Evolutionary conservation across 2,113 vertebrate species (phyloP).

Genomic region (Brienomyrus longianalis): DNA sequence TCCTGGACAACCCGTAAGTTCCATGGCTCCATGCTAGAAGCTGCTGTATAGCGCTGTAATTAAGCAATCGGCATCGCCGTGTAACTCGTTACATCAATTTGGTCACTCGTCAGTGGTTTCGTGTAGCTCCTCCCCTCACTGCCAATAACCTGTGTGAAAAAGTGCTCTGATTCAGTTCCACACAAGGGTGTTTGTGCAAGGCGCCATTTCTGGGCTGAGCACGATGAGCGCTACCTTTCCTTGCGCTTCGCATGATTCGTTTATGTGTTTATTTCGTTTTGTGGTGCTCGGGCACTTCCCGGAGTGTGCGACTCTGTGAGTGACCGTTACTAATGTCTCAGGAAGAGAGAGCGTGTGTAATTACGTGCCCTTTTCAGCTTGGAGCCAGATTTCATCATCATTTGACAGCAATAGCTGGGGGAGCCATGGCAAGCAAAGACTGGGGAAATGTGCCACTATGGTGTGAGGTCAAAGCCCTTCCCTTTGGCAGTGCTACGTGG

Average conservation of each 20-base stretch:
- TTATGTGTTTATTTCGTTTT: neutral
- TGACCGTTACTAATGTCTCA: neutral
- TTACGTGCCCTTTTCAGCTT: neutral
- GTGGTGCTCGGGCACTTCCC: neutral
- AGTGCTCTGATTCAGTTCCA: neutral
- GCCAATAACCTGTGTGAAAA: neutral
- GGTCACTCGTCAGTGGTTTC: neutral
- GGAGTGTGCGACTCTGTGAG: neutral
- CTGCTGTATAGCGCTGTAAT: constrained; percentile 30
- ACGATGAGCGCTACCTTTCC: neutral
- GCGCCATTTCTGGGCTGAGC: neutral
- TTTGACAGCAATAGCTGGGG: neutral
- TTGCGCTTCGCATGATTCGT: neutral
- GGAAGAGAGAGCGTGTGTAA: neutral
- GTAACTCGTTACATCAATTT: neutral
- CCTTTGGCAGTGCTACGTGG: neutral
- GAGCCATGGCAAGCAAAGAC: constrained; percentile 14
- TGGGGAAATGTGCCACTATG: neutral
- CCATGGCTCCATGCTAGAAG: constrained; percentile 43
- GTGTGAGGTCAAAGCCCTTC: neutral
- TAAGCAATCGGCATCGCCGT: constrained; percentile 30
- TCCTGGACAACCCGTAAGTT: constrained; percentile 92
- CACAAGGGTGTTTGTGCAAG: neutral
- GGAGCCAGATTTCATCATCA: constrained; percentile 30
- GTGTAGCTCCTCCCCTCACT: neutral